These are phyloP conservation scores for Pollenia angustigena DNA, from an alignment of 2,888 invertebrate genomes.

Conservation along the genomic window DNA sequence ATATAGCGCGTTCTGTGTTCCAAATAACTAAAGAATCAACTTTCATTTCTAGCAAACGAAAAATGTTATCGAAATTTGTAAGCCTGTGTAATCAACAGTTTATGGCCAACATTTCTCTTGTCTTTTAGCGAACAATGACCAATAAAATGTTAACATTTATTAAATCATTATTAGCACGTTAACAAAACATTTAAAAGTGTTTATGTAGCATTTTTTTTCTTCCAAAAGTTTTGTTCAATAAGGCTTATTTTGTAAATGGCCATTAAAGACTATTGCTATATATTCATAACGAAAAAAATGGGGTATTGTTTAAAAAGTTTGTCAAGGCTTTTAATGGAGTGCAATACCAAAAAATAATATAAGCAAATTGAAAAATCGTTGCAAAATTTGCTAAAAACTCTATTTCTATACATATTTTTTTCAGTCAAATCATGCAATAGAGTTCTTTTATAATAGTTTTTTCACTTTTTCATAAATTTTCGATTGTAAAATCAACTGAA, in stretches of 20 bases:
- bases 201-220: conserved; percentile 18
- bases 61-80: no score
- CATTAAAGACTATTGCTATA: conserved; percentile 60
- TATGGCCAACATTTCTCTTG: conserved; percentile 28
- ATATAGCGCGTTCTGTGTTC: no score
- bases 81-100: no score
- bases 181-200: conserved; percentile 29
- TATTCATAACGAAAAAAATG: conserved; percentile 18
- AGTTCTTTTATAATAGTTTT: not conserved
- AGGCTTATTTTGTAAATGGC: conserved; percentile 25
- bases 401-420: not conserved
- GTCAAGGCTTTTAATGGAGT: conserved; percentile 66
- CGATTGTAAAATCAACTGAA: conserved; percentile 58
- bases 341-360: conserved; percentile 24
- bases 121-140: conserved; percentile 28
- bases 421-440: conserved; percentile 63
- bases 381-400: conserved; percentile 31
- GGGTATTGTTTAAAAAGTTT: conserved; percentile 62
- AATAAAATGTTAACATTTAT: conserved; percentile 47
- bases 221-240: not conserved
- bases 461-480: conserved; percentile 41
- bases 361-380: conserved; percentile 44
- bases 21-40: no score
- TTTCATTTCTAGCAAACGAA: no score
- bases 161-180: conserved; percentile 57